Conservation (phyloP, 2,888 invertebrate species). For the Chymomyza amoena region DNA sequence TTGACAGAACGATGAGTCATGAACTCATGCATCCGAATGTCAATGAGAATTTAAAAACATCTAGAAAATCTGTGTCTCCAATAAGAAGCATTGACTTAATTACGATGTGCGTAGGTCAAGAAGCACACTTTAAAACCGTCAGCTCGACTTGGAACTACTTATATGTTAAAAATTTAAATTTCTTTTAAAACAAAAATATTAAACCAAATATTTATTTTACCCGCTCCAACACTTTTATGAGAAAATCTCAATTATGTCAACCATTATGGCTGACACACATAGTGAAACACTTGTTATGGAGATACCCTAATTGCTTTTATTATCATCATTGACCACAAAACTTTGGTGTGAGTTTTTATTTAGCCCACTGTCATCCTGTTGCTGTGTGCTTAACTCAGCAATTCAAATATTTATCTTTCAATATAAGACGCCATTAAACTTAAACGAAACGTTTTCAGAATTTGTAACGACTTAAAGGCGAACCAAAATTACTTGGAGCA, state of each 20-base stretch:
- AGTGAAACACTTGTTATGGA: not conserved
- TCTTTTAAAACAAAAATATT: not conserved
- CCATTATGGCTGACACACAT: not conserved
- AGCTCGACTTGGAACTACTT: not conserved
- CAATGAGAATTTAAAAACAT: no score
- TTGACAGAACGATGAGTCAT: no score
- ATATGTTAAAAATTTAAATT: not conserved
- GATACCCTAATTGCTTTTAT: not conserved
- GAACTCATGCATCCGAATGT: no score
- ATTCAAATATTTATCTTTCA: slow-evolving; percentile 62
- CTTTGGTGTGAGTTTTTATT: not conserved
- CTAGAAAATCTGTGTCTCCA: no score
- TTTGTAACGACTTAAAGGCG: slow-evolving; percentile 64
- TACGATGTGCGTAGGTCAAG: not conserved
- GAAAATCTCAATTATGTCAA: not conserved
- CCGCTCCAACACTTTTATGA: not conserved
- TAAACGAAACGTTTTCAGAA: slow-evolving; percentile 59
- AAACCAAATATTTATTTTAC: not conserved
- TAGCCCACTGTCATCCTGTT: slow-evolving; percentile 49
- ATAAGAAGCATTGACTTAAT: no score
- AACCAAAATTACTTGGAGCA: slow-evolving; percentile 35
- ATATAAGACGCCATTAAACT: slow-evolving; percentile 61
- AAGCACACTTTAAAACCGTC: not conserved
- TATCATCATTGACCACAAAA: not conserved
- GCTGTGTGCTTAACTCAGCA: slow-evolving; percentile 39